Percentiles rank a stretch among this genome's conserved stretches.
Evolutionary conservation across 2,888 invertebrate species (phyloP).

Genomic region (Oegoconia quadripuncta): DNA sequence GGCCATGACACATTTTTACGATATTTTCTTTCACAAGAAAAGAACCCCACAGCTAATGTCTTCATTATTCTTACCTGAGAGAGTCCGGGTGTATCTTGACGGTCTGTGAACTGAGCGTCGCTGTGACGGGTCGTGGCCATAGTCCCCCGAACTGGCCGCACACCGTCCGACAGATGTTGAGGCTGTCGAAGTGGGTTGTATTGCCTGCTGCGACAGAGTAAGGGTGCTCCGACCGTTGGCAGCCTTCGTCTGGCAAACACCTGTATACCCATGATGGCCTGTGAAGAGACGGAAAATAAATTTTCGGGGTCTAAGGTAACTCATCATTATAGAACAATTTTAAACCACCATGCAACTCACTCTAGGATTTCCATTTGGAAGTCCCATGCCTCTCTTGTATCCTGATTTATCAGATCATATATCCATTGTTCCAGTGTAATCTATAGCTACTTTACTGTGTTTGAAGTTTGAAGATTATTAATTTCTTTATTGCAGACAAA

Average conservation of each 20-base stretch:
- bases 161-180: constrained; percentile 82
- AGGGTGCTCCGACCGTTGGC: constrained; percentile 51
- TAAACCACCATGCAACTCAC: too few species aligned
- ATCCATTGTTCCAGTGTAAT: too few species aligned
- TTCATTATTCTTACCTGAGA: constrained; percentile 49
- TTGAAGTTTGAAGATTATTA: not conserved
- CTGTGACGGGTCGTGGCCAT: constrained; percentile 84
- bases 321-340: too few species aligned
- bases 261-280: constrained; percentile 68
- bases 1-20: too few species aligned
- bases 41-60: too few species aligned
- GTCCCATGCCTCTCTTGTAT: too few species aligned
- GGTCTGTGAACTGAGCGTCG: constrained; percentile 57
- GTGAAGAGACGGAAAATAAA: constrained; percentile 14
- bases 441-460: too few species aligned
- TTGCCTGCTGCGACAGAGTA: constrained; percentile 38
- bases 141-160: constrained; percentile 84
- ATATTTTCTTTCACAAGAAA: too few species aligned
- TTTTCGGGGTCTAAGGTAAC: too few species aligned
- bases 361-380: too few species aligned
- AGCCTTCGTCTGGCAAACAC: constrained; percentile 54
- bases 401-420: too few species aligned
- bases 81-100: constrained; percentile 79
- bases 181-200: constrained; percentile 47
- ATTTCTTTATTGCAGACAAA: too few species aligned